Percentiles rank a stretch among this genome's conserved stretches.
These are phyloP conservation scores for Bagarius yarrelli DNA, from an alignment of 2,113 vertebrate genomes.

Conservation along the genomic window DNA sequence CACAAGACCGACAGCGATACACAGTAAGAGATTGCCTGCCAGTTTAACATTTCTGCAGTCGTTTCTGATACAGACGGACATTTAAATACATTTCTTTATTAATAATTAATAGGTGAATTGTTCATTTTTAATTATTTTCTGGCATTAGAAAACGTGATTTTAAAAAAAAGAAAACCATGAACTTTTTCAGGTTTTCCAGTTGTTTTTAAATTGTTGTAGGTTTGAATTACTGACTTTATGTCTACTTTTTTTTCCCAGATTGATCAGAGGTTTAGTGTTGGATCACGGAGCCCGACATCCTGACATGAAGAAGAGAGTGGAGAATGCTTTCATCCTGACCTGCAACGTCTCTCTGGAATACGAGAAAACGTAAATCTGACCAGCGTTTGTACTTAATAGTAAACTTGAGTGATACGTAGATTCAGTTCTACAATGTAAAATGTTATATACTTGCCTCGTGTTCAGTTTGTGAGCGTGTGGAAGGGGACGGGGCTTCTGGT, in stretches of 20 bases:
- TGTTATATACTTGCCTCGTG: neutral
- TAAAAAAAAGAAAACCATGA: no score
- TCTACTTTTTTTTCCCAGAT: constrained; percentile 43
- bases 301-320: constrained; percentile 97
- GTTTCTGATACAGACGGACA: no score
- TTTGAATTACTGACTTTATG: neutral
- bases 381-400: neutral
- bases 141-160: no score
- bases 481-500: neutral
- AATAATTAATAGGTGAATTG: no score
- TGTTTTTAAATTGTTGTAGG: no score
- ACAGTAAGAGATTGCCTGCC: constrained; percentile 78
- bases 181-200: no score
- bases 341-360: constrained; percentile 96
- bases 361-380: constrained; percentile 84
- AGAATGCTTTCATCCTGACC: constrained; percentile 88
- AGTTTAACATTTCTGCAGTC: no score
- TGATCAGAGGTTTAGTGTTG: constrained; percentile 89
- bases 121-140: no score
- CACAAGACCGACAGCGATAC: constrained; percentile 96
- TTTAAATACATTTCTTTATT: no score
- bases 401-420: neutral
- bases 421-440: neutral
- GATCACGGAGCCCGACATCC: constrained; percentile 95
- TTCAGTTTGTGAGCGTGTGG: neutral